Conservation (phyloP, 2,797 vertebrate genomes). For the Alosa sapidissima region DNA sequence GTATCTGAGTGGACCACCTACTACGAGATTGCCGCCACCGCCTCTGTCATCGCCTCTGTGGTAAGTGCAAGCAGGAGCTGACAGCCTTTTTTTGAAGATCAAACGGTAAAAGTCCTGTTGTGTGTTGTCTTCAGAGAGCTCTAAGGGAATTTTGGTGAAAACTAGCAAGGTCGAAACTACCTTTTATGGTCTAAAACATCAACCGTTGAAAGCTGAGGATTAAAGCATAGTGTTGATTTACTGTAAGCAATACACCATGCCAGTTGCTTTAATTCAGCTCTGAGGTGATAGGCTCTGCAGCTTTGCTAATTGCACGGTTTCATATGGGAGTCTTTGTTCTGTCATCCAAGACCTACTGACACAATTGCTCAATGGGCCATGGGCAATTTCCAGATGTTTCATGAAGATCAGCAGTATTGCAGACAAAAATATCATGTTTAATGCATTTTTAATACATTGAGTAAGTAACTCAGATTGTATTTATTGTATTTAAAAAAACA, state of each 20-base stretch:
- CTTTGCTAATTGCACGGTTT: neutral
- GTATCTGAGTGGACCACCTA: slow-evolving; percentile 94
- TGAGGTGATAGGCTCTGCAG: too few species aligned
- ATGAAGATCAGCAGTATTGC: neutral
- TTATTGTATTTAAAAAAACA: neutral
- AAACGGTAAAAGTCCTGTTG: too few species aligned
- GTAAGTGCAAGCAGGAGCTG: slow-evolving; percentile 66
- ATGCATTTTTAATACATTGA: neutral
- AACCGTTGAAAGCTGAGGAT: neutral
- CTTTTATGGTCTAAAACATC: too few species aligned
- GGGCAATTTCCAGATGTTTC: neutral
- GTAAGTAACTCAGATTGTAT: neutral
- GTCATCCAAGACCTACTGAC: neutral
- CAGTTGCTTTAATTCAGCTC: neutral
- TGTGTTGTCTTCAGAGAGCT: too few species aligned
- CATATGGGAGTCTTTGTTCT: neutral
- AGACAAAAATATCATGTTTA: neutral
- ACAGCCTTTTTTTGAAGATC: too few species aligned
- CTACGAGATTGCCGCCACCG: slow-evolving; percentile 91
- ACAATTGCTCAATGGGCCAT: neutral
- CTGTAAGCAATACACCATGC: neutral
- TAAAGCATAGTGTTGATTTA: neutral
- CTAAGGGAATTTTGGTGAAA: too few species aligned
- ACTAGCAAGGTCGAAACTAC: too few species aligned
- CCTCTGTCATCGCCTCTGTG: slow-evolving; percentile 89